Base-by-base conservation (phyloP, 2,888 invertebrate species). In the Meiosimyza platycephala region DNA sequence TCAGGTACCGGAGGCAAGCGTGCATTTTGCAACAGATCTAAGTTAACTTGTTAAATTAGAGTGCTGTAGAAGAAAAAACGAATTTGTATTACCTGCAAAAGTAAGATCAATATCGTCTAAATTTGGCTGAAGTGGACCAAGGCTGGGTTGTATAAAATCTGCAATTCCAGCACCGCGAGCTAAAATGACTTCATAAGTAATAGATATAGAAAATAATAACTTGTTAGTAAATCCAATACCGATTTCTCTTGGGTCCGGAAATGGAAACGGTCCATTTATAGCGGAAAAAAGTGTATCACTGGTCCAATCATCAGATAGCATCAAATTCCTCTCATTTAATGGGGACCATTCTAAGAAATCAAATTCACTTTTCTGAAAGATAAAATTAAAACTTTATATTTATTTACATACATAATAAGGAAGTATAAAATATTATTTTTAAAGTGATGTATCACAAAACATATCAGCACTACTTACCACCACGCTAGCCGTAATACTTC, bases 141-240 rank as follows among this genome's bases (percentile, higher is more conserved):
- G 91, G 85, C 98, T 98, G 69, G 99, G 99, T 89, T 99, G 99
- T 87, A 99, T 98, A 85, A 99, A 96, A 89, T 99, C 98, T 65
- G 98, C 96, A 84, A 95, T 90, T 82, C 94, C 94, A 71, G 95
- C 95, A 79, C 93, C 93, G 86, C 94, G 92, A 67, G 87, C 85
- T 85, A 55, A 55, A 22, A 57, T n/a, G 40, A 15, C 18, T 16
- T 15, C 13, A 67, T 16, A 6, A 15, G 18, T 40, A 40, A 66
- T 40, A 48, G n/a, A 59, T 18, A 48, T 50, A 33, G 22, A 47
- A 60, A 63, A 63, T 52, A 70, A 65, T 55, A 18, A 33, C n/a
- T 52, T 52, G n/a, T 57, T 12, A 12, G 40, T 69, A 69, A 11
- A n/a, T 16, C 28, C 40, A 57, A 18, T 90, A 97, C 97, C 95